Evolutionary conservation across 2,113 vertebrate genomes (phyloP), one percentile per base, ranked within the genome.

Genomic region (Steatornis caripensis): DNA sequence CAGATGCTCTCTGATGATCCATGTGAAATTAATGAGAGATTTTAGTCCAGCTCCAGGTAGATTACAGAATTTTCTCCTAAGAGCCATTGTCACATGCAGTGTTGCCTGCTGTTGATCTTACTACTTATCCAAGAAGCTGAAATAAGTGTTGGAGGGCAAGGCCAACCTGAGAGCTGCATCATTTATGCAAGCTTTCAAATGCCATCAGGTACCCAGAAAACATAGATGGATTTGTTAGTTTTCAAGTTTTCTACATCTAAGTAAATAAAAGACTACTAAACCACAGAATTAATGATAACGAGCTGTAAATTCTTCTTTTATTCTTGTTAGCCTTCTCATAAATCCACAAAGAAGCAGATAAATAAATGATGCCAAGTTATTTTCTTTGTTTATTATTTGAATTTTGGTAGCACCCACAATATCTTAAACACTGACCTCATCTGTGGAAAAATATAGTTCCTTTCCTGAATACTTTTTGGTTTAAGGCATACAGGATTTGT

Each of bases 21-120:
- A 26, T 45, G 36, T 75, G 83, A 95, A 94, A 84, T 82, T 88
- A 94, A 93, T 94, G 75, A 86, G n/a, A 62, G 29, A 89, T 84
- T 96, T 90, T 74, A 81, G 72, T 78, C 88, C 79, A 95, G 0
- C 24, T 90, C 71, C 65, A 81, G 55, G 64, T 68, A 94, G 64
- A 82, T 45, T 46, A 71, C 36, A 84, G 17, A 70, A n/a, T 80
- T 95, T 96, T 86, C 39, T 91, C 79, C 86, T 48, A 55, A 45
- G n/a, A 92, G 71, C 82, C 36, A 77, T 78, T 84, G 51, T 81
- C 36, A 75, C 85, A 71, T 48, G 64, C 49, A 41, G 83, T 75
- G 72, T 61, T 14, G 23, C 83, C 85, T 76, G 68, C 79, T 75
- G 91, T 68, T 77, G 65, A 78, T 64, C 51, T 88, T 88, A 74